Conservation (phyloP, 1,140 invertebrate genomes). For the Drosophila nebulosa region DNA sequence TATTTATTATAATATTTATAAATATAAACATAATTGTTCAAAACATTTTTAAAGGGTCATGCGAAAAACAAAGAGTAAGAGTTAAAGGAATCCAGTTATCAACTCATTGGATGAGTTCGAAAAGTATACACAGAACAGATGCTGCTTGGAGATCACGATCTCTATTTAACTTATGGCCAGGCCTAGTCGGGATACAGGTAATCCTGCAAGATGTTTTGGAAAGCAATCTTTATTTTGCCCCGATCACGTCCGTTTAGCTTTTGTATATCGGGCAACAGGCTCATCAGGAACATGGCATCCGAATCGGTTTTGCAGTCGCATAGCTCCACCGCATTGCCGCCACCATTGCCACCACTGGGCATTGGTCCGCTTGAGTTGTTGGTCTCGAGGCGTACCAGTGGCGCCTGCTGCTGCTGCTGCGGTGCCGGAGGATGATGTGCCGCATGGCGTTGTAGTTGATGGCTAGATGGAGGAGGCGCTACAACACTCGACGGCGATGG, state of each 20-base stretch:
- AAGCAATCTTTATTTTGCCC: conserved; percentile 78
- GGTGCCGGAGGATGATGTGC: conserved; percentile 42
- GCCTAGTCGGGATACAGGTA: conserved; percentile 76
- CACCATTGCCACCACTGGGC: background rate
- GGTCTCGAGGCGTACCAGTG: conserved; percentile 34
- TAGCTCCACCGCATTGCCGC: conserved; percentile 53
- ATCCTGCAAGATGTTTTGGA: conserved; percentile 78
- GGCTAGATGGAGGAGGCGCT: conserved; percentile 10
- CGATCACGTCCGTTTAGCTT: conserved; percentile 76
- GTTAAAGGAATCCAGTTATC: conserved; percentile 2
- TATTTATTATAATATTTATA: conserved; percentile 73
- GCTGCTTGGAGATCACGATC: conserved; percentile 19
- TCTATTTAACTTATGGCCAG: conserved; percentile 18
- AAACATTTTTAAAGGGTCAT: conserved; percentile 32
- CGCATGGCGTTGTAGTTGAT: conserved; percentile 27
- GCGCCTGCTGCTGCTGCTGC: background rate
- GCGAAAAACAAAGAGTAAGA: background rate
- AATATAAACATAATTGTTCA: conserved; percentile 53
- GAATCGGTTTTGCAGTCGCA: conserved; percentile 79
- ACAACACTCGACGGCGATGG: conserved; percentile 29
- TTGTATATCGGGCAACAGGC: conserved; percentile 75
- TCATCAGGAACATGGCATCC: conserved; percentile 80
- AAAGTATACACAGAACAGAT: conserved; percentile 50
- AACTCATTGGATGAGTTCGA: conserved; percentile 19
- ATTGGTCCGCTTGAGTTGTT: conserved; percentile 33